Base-by-base conservation (phyloP, 2,113 vertebrate species). In the Pristiophorus japonicus region DNA sequence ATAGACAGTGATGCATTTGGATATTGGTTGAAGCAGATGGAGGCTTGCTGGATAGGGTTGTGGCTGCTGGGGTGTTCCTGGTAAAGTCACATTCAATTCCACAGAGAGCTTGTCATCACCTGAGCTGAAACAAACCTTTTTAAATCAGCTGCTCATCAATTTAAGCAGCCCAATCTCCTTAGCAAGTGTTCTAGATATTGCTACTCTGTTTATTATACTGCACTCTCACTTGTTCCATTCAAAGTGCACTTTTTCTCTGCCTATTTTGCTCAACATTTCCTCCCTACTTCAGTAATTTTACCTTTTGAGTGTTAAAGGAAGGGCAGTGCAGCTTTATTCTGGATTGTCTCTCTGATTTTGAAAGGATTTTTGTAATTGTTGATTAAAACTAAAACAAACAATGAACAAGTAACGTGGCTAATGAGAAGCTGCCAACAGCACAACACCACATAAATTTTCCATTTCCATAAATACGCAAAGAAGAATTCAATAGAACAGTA, bases 1-100 rank as follows among this genome's bases (percentile, higher is more conserved):
- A 98, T 97, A 97, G 97, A 98, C 97, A 97, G 95, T 97, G 97
- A 97, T 97, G 98, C 98, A 98, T 98, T 98, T 98, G 97, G 97
- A 98, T 98, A 98, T 98, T 98, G 98, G 98, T 96, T 98, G 96
- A 97, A 97, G 97, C 97, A 97, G 97, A 97, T 97, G 93, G 93
- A 94, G 93, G 93, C 65, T 70, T 67, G 65, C 93, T 27, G 51
- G 66, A 70, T 45, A 70, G 93, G 42, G 22, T 70, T 94, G 65
- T 94, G 93, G 65, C 93, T 94, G 93, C 93, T 94, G 93, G 93
- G 93, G 66, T 94, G 93, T 94, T 94, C 66, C 66, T 94, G 45
- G 93, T 94, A 94, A 94, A 94, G 93, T 94, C 93, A 70, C 93
- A 94, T 94, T 94, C 93, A 94, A 94, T 94, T 94, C 93, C 93